Conservation (phyloP, 2,888 invertebrate genomes). For the Linnaemya vulpina region DNA sequence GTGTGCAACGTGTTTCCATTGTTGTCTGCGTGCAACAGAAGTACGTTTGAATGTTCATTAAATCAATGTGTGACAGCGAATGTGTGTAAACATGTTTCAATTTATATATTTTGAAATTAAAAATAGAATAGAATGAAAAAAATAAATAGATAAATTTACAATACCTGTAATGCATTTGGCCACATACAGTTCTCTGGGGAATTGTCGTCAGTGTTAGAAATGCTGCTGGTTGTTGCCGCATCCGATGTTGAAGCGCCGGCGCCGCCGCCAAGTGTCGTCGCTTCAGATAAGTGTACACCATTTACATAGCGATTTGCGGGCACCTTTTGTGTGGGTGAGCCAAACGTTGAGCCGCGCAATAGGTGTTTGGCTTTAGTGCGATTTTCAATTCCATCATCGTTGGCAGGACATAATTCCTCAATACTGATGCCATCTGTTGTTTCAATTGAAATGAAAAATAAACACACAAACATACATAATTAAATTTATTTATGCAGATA, state of each 20-base stretch:
- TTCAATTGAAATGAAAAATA: constrained; percentile 54
- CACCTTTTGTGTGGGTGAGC: constrained; percentile 77
- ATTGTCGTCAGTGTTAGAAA: constrained; percentile 74
- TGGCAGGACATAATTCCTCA: constrained; percentile 80
- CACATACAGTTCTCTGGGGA: constrained; percentile 86
- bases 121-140: no score
- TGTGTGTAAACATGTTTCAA: background rate
- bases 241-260: constrained; percentile 43
- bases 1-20: constrained; percentile 3
- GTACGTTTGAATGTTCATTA: constrained; percentile 4
- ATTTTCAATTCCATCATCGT: constrained; percentile 75
- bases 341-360: constrained; percentile 80
- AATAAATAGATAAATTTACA: background rate
- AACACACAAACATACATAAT: constrained; percentile 2
- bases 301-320: constrained; percentile 79
- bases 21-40: background rate
- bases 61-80: background rate
- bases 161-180: constrained; percentile 91
- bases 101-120: constrained; percentile 4
- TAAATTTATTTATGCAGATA: background rate
- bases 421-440: constrained; percentile 81
- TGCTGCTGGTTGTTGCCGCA: constrained; percentile 70
- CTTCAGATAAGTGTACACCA: constrained; percentile 74
- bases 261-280: constrained; percentile 60
- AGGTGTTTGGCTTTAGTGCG: constrained; percentile 79